Base-by-base conservation (phyloP, 2,797 vertebrate genomes). In the Scleropages formosus region DNA sequence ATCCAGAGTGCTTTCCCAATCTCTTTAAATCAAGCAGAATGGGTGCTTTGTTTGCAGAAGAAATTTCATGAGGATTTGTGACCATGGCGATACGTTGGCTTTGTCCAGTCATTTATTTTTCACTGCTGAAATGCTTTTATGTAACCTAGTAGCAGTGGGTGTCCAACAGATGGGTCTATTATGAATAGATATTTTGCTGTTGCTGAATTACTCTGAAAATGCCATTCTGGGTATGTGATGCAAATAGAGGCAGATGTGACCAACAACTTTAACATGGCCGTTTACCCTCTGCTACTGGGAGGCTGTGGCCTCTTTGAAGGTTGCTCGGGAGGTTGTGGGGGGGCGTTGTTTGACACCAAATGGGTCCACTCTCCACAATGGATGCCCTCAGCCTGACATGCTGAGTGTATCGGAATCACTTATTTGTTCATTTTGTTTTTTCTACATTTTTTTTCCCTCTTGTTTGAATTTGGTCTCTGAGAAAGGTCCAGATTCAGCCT, bases 81-180 rank as follows among this genome's bases (percentile, higher is more conserved):
- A 51, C 70, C 64, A 68, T 77, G 46, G 77, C 69, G 47, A 67
- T 74, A 69, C 72, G 65, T 26, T 58, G 72, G 80, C 71, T 72
- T 82, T 74, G 64, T 78, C 72, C 72, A 26, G 65, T 75, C 26
- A 75, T 75, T 75, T 60, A 51, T 76, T 71, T 66, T 72, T 80
- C 72, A 78, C 72, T 72, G 64, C 47, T 72, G 72, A 62, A 80
- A 78, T 53, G 75, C 77, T 65, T 82, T 78, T 65, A 78, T 74
- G 49, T 63, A 73, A 72, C 72, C 22, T 58, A 27, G 70, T 58
- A 75, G 72, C 77, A 78, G 78, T 63, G 79, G 73, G 62, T 75
- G 75, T 75, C 77, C 75, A 72, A 77, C 83, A 85, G 83, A 85
- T 85, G 82, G 80, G 77, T 47, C 76, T 75, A n/a, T 73, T 82